Evolutionary conservation across 2,797 vertebrate genomes (phyloP).

Genomic region (Lepilemur septentrionalis): DNA sequence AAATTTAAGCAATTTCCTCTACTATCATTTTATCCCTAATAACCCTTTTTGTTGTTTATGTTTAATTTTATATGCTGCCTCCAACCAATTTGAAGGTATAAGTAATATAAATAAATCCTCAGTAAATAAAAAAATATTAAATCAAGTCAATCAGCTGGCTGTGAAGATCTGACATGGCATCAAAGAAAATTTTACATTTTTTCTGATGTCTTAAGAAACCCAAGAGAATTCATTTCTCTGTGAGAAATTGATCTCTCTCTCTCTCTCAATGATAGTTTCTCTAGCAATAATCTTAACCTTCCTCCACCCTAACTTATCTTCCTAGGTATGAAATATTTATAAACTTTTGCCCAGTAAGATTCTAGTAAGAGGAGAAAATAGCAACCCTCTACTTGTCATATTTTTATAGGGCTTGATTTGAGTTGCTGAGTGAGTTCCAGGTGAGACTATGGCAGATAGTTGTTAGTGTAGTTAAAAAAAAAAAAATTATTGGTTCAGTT

Average conservation of each 20-base stretch:
- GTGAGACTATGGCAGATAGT: neutral
- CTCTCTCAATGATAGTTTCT: neutral
- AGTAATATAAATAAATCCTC: neutral
- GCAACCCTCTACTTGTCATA: neutral
- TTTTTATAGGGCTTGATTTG: neutral
- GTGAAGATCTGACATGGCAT: neutral
- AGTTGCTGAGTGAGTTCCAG: neutral
- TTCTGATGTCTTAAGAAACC: neutral
- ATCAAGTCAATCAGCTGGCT: neutral
- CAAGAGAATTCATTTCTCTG: neutral
- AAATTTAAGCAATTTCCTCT: neutral
- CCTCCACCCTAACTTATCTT: neutral
- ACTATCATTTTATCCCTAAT: neutral
- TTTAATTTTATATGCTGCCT: neutral
- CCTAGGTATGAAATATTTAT: neutral
- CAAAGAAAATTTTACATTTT: neutral
- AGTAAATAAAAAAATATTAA: neutral
- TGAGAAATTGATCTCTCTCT: neutral
- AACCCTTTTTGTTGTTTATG: neutral
- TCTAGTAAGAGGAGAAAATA: neutral
- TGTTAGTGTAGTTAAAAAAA: neutral
- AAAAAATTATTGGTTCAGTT: neutral
- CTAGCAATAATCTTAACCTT: neutral
- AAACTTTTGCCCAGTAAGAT: neutral
- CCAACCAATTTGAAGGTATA: neutral